Evolutionary conservation across 2,888 invertebrate genomes (phyloP), one percentile per base, ranked within the genome.

Genomic region (Dynastes hyllus): DNA sequence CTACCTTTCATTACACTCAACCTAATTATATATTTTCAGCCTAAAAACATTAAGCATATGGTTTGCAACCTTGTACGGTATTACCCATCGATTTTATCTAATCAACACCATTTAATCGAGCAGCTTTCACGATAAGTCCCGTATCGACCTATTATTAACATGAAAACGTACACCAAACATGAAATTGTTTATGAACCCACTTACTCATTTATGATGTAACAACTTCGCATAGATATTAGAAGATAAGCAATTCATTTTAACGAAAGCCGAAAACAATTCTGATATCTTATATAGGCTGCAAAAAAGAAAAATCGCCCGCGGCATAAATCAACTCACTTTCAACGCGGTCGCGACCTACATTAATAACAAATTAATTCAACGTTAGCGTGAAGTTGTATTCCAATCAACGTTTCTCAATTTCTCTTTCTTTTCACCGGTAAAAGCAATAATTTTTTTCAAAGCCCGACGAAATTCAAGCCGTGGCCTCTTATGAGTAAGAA

Each of bases 371-470:
- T 58, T 58, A 58, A 16, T 22, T 58, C 55, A 27, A 58, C 9
- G 6, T 22, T 22, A 1, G 16, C n/a, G 27, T 51, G 51, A 8
- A 22, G 1, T 9, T 69, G 27, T 11, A 32, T 2, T 27, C 27
- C 2, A 29, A 29, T 32, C 11, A 63, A 22, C 55, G 27, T 63
- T 32, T 29, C 8, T 45, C 4, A 51, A 51, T 69, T 69, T 69
- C 69, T 69, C 69, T 69, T 69, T 69, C 69, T 50, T 51, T 69
- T 69, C 69, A 51, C 69, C 69, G 51, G 29, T n/a, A 29, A 53
- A 45, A 69, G 63, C n/a, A n/a, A 32, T 11, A 2, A 63, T 22
- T 58, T 58, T 58, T 55, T 53, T 53, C 45, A 6, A n/a, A n/a
- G n/a, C 27, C n/a, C 55, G 2, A 58, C 40, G 45, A 67, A 67